A percentile compares a stretch with the other conserved stretches of the same genome.
phyloP scores from a whole-genome alignment of 2,113 vertebrate species.

The Bostrychus sinensis region DNA sequence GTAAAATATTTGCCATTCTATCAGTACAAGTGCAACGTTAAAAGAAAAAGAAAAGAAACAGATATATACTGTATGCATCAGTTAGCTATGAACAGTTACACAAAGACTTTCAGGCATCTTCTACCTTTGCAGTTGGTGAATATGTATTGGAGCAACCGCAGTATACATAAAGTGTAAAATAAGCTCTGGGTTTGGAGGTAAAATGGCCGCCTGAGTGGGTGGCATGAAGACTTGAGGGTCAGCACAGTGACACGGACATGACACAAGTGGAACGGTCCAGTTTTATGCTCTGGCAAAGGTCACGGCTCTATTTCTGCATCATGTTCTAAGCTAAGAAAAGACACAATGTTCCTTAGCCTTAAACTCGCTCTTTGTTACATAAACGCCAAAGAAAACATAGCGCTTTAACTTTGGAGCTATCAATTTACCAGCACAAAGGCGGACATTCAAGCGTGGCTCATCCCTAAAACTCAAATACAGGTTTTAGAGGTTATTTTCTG shows the following conservation, averaged over 20 bases:
- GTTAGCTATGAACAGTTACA: too few relatives aligned
- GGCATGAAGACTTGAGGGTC: conserved; percentile 26
- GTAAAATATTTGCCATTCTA: not conserved
- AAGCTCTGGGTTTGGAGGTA: conserved; percentile 9
- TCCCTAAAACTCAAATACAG: not conserved
- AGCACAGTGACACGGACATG: conserved; percentile 2
- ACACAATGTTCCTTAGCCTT: not conserved
- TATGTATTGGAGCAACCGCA: too few relatives aligned
- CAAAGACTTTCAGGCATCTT: too few relatives aligned
- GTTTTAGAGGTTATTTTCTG: too few relatives aligned
- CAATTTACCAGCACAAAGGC: not conserved
- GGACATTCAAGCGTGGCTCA: not conserved
- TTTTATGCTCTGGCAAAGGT: conserved; percentile 13
- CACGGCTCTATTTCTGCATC: conserved; percentile 3
- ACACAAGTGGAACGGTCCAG: conserved; percentile 13
- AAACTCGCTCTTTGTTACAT: not conserved
- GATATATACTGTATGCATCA: too few relatives aligned
- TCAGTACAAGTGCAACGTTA: too few relatives aligned
- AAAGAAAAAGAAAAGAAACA: too few relatives aligned
- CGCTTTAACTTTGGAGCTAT: conserved; percentile 1
- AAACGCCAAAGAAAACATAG: not conserved
- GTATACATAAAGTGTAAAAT: too few relatives aligned
- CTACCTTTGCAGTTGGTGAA: too few relatives aligned
- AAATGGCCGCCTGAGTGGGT: conserved; percentile 35
- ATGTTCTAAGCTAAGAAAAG: not conserved